Conservation (phyloP, 2,888 invertebrate species). For the Diploptera punctata region DNA sequence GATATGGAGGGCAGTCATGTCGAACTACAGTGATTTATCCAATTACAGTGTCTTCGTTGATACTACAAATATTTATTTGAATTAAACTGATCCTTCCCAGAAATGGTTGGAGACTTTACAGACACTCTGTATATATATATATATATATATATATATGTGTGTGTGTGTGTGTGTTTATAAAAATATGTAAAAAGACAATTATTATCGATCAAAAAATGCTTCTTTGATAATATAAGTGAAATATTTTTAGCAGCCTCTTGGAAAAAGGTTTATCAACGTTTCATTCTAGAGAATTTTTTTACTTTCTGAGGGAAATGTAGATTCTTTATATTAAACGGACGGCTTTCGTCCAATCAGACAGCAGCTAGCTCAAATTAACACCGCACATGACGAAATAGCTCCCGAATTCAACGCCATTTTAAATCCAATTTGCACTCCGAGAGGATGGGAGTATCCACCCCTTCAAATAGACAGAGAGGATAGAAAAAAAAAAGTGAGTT, state of each 20-base stretch:
- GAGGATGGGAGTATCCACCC: too few relatives aligned
- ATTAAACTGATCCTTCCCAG: too few relatives aligned
- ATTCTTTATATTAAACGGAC: background rate
- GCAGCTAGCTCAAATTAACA: conserved; percentile 12
- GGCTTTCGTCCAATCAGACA: background rate
- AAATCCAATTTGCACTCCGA: conserved; percentile 40
- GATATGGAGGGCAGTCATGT: too few relatives aligned
- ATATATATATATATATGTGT: background rate
- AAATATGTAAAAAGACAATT: too few relatives aligned
- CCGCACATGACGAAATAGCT: conserved; percentile 31
- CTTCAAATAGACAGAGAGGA: too few relatives aligned
- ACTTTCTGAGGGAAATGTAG: background rate
- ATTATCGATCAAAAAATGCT: background rate
- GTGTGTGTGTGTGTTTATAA: too few relatives aligned
- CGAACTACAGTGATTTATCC: too few relatives aligned
- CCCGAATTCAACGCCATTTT: conserved; percentile 26
- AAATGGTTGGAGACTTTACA: too few relatives aligned
- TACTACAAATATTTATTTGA: too few relatives aligned
- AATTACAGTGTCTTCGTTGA: too few relatives aligned
- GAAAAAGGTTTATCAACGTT: background rate
- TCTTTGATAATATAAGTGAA: background rate
- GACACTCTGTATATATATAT: background rate
- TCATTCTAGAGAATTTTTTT: background rate
- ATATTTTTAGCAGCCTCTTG: background rate
- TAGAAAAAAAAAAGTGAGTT: too few relatives aligned